These are phyloP conservation scores for Actinia tenebrosa DNA, from an alignment of 64 coral and sea anemone species.

Conservation along the genomic window DNA sequence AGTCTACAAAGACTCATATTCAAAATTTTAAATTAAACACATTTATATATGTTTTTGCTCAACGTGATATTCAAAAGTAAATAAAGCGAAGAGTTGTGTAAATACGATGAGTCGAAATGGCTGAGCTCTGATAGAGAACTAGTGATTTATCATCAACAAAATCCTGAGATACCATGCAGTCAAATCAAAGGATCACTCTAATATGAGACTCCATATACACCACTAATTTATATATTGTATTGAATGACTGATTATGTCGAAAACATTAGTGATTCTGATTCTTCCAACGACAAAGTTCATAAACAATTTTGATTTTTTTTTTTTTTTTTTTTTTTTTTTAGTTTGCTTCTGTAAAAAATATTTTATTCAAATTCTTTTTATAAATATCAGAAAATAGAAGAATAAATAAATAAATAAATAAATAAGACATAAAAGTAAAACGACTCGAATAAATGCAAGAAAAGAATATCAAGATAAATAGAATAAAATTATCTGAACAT, in stretches of 20 bases:
- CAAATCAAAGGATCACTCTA: background rate
- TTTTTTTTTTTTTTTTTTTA: background rate
- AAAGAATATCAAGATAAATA: background rate
- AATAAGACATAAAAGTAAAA: background rate
- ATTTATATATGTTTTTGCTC: background rate
- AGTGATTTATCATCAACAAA: background rate
- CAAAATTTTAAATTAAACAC: background rate
- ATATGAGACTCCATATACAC: background rate
- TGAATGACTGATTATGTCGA: background rate
- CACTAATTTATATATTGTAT: background rate
- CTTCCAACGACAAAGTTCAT: too few relatives aligned
- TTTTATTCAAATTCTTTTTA: too few relatives aligned
- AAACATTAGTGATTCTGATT: background rate
- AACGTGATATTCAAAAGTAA: background rate
- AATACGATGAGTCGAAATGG: background rate
- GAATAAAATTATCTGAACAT: background rate
- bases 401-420: background rate
- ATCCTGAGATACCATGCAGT: background rate
- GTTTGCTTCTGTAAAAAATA: too few relatives aligned
- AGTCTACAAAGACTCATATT: background rate
- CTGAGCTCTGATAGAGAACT: background rate
- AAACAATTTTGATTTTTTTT: too few relatives aligned
- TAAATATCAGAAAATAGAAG: background rate
- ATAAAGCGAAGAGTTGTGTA: background rate
- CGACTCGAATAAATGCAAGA: background rate